These are phyloP conservation scores for Alaudala cheleensis DNA, from an alignment of 2,113 vertebrate species.

Conservation along the genomic window DNA sequence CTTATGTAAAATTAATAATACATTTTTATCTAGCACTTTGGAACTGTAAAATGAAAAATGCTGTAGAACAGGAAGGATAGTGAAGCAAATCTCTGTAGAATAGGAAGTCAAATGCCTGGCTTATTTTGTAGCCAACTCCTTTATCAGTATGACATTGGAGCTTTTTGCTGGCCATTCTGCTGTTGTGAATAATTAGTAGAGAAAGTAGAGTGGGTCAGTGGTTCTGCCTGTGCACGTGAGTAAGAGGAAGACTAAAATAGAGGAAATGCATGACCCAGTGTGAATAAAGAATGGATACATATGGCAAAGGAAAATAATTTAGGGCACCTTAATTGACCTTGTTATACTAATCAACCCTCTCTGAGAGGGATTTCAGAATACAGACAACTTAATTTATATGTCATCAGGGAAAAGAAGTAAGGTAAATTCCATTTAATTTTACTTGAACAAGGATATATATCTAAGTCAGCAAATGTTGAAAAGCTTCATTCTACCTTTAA, in stretches of 20 bases:
- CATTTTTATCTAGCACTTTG: constrained; percentile 64
- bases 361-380: background rate
- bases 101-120: background rate
- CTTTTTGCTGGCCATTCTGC: background rate
- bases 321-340: background rate
- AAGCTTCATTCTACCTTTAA: background rate
- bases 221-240: background rate
- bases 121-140: background rate
- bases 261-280: background rate
- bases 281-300: background rate
- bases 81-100: background rate
- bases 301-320: background rate
- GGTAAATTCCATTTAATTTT: background rate
- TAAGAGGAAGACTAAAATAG: background rate
- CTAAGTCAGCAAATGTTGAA: background rate
- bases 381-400: background rate
- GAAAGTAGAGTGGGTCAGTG: background rate
- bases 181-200: background rate
- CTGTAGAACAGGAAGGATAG: background rate
- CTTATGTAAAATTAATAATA: constrained; percentile 38
- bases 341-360: background rate
- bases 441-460: background rate
- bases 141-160: background rate
- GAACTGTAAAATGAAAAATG: constrained; percentile 39
- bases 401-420: background rate